Percentiles rank a stretch among this genome's conserved stretches.
These are phyloP conservation scores for Spheniscus mendiculus DNA, from an alignment of 2,113 vertebrate species.

Conservation along the genomic window DNA sequence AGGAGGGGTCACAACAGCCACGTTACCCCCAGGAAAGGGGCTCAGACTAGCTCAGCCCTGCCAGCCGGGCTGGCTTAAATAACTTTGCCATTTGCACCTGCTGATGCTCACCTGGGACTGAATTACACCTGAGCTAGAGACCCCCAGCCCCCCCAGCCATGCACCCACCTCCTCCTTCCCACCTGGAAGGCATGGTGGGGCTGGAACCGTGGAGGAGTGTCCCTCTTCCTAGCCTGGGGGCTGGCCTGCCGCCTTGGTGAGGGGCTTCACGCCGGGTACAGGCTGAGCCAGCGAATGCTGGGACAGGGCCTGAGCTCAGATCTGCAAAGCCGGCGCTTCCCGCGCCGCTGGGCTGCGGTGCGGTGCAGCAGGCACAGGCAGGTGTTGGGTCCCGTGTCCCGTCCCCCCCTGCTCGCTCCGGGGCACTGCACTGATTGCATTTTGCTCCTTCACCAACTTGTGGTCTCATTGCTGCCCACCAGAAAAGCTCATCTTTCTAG, in stretches of 20 bases:
- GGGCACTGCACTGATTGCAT: neutral
- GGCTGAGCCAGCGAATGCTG: neutral
- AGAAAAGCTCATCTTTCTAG: neutral
- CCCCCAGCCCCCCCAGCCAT: neutral
- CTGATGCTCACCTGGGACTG: neutral
- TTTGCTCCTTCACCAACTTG: neutral
- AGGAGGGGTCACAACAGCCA: too few species aligned
- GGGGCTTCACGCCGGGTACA: neutral
- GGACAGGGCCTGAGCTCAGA: neutral
- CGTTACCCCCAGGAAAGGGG: too few species aligned
- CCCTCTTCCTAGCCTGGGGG: too few species aligned
- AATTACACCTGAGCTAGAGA: neutral
- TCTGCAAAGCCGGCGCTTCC: neutral
- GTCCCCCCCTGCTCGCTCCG: fast-evolving
- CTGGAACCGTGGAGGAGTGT: fast-evolving
- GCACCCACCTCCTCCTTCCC: neutral
- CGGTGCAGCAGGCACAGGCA: neutral
- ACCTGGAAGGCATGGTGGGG: neutral
- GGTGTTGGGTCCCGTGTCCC: fast-evolving
- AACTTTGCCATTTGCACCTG: neutral
- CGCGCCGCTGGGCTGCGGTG: fast-evolving
- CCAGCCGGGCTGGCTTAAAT: neutral
- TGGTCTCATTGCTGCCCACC: neutral
- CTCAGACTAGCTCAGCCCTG: too few species aligned
- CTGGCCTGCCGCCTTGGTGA: fast-evolving